Base-by-base conservation (phyloP, 1,140 invertebrate species). In the Anoplolepis gracilipes region DNA sequence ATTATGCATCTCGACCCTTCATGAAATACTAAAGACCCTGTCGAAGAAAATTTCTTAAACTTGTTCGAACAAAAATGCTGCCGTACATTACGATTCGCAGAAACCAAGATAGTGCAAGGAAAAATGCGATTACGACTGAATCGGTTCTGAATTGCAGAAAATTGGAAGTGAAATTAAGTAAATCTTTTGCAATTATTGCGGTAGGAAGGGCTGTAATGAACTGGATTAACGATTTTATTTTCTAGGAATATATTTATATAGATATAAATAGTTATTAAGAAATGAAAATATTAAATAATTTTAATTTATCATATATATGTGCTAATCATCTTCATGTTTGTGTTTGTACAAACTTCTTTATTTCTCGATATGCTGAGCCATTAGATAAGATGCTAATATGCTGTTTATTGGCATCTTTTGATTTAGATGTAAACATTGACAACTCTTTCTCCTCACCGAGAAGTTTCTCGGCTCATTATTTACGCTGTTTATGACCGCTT, bases 391-490 rank as follows among this genome's bases (percentile, higher is more conserved):
- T 64, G 85, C 85, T 91, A 91, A 91, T 91, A 85, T 82, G 64
- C 72, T 85, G 84, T 90, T 91, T 79, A 92, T 92, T 91, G 89
- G 82, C 46, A 62, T 70, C 30, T 28, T 65, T 79, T 42, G 16
- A 61, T 87, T 73, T 84, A 70, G 53, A 88, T 82, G 39, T 78
- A 67, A 87, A 85, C 28, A 33, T 49, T 25, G 25, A 72, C 61
- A 33, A 62, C 62, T 64, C 57, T n/a, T n/a, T n/a, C n/a, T 64
- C 64, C 53, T 81, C 53, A 13, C 22, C 5, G 6, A 65, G 5
- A 57, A 46, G 39, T 78, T 76, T 33, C 57, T 49, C 28, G 8
- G 16, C 36, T 85, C 65, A 59, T 85, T 79, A 73, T 72, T n/a
- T 16, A 1, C 64, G 30, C n/a, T 79, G 67, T 88, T 86, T 88